Conservation (phyloP, 2,888 invertebrate species). For the Napeogenes inachia region DNA sequence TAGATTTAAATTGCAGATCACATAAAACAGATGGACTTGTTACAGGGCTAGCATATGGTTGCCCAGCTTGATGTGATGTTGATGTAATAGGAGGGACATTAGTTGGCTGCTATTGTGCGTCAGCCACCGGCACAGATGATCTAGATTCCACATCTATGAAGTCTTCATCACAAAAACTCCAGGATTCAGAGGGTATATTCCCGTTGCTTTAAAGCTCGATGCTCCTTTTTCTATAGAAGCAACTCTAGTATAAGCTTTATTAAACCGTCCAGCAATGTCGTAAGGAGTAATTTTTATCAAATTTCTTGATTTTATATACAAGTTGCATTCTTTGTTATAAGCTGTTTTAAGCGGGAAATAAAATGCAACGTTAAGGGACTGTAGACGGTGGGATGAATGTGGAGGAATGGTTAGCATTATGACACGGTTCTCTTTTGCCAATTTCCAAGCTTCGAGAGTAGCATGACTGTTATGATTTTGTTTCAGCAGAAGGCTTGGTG, state of each 20-base stretch:
- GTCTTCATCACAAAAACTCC: conserved; percentile 13
- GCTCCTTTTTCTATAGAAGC: conserved; percentile 1
- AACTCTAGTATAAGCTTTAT: background rate
- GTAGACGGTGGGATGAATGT: conserved; percentile 35
- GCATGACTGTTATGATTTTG: conserved; percentile 23
- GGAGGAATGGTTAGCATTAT: conserved; percentile 33
- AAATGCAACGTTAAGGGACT: conserved; percentile 37
- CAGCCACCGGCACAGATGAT: conserved; percentile 4
- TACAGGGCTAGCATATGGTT: conserved; percentile 13
- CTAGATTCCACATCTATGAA: conserved; percentile 11
- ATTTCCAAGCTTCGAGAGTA: conserved; percentile 30
- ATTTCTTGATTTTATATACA: conserved; percentile 9
- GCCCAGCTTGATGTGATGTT: conserved; percentile 7
- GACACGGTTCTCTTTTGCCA: conserved; percentile 28
- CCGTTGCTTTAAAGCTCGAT: conserved; percentile 8
- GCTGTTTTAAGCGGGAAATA: conserved; percentile 31
- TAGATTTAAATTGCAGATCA: background rate
- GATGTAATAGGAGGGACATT: conserved; percentile 8
- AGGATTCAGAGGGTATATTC: conserved; percentile 6
- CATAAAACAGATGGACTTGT: conserved; percentile 14
- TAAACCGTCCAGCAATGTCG: conserved; percentile 6
- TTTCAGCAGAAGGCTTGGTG: conserved; percentile 19
- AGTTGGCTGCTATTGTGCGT: conserved; percentile 1
- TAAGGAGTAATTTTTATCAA: conserved; percentile 8
- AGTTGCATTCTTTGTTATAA: conserved; percentile 38